Percentiles rank a stretch among this genome's conserved stretches.
These are phyloP conservation scores for Betta splendens DNA, from an alignment of 2,797 vertebrate genomes.

Conservation along the genomic window DNA sequence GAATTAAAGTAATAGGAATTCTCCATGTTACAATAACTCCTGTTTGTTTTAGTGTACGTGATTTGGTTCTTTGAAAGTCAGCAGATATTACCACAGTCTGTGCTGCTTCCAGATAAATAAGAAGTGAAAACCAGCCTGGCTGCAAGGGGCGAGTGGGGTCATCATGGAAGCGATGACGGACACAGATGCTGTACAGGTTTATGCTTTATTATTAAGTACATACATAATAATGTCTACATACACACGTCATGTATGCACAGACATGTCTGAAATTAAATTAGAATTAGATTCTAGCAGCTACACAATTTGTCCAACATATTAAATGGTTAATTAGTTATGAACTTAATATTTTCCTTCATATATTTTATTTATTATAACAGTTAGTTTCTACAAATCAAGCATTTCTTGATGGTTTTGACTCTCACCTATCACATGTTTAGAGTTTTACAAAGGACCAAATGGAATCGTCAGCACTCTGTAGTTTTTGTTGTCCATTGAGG, in stretches of 20 bases:
- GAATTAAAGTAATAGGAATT: conserved; percentile 51
- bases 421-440: too few relatives aligned
- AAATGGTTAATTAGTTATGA: too few relatives aligned
- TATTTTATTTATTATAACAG: too few relatives aligned
- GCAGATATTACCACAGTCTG: conserved; percentile 22
- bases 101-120: conserved; percentile 27
- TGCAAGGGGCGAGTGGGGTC: neutral
- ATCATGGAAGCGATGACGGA: neutral
- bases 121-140: conserved; percentile 3
- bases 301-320: too few relatives aligned
- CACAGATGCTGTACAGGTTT: too few relatives aligned
- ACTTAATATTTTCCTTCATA: too few relatives aligned
- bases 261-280: too few relatives aligned
- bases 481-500: neutral
- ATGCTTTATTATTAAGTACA: neutral
- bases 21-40: neutral
- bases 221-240: neutral
- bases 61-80: conserved; percentile 15
- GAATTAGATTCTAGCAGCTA: too few relatives aligned
- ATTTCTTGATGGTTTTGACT: too few relatives aligned
- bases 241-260: too few relatives aligned
- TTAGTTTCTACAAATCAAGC: too few relatives aligned
- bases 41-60: neutral
- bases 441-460: conserved; percentile 3
- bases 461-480: conserved; percentile 37